A percentile compares a stretch with the other conserved stretches of the same genome.
Evolutionary conservation across 1,140 invertebrate species (phyloP).

Genomic region (Anastatus disparis): DNA sequence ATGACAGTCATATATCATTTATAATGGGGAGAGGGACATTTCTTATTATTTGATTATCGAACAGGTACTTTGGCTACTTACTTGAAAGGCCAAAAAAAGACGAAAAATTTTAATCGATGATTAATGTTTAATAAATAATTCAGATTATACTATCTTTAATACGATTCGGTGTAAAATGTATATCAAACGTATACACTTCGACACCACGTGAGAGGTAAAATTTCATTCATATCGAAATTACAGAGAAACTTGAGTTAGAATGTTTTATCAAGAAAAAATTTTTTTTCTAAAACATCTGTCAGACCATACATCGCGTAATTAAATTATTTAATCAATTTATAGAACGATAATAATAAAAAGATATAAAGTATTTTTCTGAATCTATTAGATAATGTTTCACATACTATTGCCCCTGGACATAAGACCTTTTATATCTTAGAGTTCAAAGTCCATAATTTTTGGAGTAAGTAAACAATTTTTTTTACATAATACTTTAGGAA

Average conservation of each 20-base stretch:
- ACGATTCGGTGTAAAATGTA: constrained; percentile 16
- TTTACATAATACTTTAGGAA: no score
- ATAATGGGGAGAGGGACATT: neutral
- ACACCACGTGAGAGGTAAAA: constrained; percentile 4
- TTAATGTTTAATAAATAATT: constrained; percentile 27
- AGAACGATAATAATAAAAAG: no score
- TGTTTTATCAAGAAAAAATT: constrained; percentile 17
- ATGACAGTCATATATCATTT: neutral
- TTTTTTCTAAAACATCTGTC: constrained; percentile 16
- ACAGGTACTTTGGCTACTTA: neutral
- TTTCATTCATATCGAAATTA: constrained; percentile 15
- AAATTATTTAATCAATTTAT: neutral
- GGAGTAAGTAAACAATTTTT: no score
- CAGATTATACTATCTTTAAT: constrained; percentile 17
- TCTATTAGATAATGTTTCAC: no score
- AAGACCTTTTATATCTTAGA: no score
- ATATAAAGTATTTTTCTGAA: no score
- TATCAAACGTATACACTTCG: neutral
- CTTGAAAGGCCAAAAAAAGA: constrained; percentile 11
- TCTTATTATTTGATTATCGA: neutral
- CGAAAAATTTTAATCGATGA: constrained; percentile 1
- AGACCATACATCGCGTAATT: neutral
- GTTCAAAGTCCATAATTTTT: no score
- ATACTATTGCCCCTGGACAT: no score
- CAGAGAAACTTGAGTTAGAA: neutral